Conservation (phyloP, 1,140 invertebrate genomes). For the Drosophila serrata region DNA sequence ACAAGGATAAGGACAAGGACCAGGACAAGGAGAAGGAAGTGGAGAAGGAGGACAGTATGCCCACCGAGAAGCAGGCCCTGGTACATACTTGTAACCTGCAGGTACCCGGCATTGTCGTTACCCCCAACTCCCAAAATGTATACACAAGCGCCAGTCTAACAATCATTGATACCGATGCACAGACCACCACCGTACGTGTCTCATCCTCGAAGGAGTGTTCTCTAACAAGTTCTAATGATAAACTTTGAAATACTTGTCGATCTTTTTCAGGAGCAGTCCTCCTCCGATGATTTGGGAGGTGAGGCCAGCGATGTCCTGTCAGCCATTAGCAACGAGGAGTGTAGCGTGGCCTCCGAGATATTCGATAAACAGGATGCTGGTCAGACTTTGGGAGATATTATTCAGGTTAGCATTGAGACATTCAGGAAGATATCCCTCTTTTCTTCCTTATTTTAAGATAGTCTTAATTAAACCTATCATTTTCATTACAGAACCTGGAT, state of each 20-base stretch:
- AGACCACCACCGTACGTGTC: slow-evolving; percentile 75
- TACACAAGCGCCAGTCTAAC: slow-evolving; percentile 86
- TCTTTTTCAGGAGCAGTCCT: slow-evolving; percentile 73
- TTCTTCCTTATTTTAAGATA: background rate
- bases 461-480: too few relatives aligned
- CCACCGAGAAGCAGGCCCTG: slow-evolving; percentile 59
- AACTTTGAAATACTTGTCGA: background rate
- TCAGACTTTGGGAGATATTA: slow-evolving; percentile 75
- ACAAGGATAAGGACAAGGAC: slow-evolving; percentile 44
- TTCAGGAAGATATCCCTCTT: too few relatives aligned
- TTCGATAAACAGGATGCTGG: slow-evolving; percentile 85
- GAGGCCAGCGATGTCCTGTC: slow-evolving; percentile 87
- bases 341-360: slow-evolving; percentile 89
- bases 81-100: slow-evolving; percentile 79
- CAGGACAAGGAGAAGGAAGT: slow-evolving; percentile 29
- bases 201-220: slow-evolving; percentile 4
- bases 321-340: slow-evolving; percentile 89
- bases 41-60: slow-evolving; percentile 41
- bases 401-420: slow-evolving; percentile 61
- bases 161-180: slow-evolving; percentile 87
- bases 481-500: slow-evolving; percentile 61
- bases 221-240: background rate
- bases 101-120: slow-evolving; percentile 79
- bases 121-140: slow-evolving; percentile 80
- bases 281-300: slow-evolving; percentile 69